Evolutionary conservation across 2,888 invertebrate species (phyloP), one percentile per base, ranked within the genome.

Genomic region (Lycia hirtaria): DNA sequence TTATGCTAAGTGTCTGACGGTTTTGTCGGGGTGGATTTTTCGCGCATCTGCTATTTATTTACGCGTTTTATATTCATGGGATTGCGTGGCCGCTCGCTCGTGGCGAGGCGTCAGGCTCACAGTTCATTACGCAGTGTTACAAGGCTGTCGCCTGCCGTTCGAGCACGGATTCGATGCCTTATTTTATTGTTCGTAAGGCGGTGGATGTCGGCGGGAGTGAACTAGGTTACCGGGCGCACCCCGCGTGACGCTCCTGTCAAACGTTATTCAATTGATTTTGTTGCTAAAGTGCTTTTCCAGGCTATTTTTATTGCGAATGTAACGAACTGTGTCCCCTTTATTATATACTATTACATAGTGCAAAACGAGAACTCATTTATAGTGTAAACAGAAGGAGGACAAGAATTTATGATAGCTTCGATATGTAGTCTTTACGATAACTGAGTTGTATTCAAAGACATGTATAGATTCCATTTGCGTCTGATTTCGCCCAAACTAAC

Each of bases 1-100:
- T 91, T 88, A 90, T 90, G 91, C 89, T 87, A 91, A 90, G 89
- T 88, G 88, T 89, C 83, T 85, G 83, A 80, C 82, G 80, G 85
- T 82, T 83, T 79, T 75, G 78, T 73, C 84, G 85, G 89, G 89
- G 88, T 81, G 88, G 88, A 80, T 88, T 90, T 90, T 92, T 90
- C 90, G 90, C 90, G 88, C 92, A 91, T 92, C 92, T 91, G 91
- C 88, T 92, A 91, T 92, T 91, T 92, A 91, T 90, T 92, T 92
- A 90, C 88, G 87, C 85, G 85, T 81, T 91, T 89, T 90, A 87
- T 90, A 92, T 91, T 92, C 91, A 91, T 91, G 73, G 86, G 83
- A 83, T 85, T 87, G 83, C 78, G 81, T 65, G 80, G 78, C 75
- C 77, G 80, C 73, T 82, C 81, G 80, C 70, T 80, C 80, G 81